These are phyloP conservation scores for Bombus confusus DNA, from an alignment of 1,140 invertebrate genomes.

Conservation along the genomic window DNA sequence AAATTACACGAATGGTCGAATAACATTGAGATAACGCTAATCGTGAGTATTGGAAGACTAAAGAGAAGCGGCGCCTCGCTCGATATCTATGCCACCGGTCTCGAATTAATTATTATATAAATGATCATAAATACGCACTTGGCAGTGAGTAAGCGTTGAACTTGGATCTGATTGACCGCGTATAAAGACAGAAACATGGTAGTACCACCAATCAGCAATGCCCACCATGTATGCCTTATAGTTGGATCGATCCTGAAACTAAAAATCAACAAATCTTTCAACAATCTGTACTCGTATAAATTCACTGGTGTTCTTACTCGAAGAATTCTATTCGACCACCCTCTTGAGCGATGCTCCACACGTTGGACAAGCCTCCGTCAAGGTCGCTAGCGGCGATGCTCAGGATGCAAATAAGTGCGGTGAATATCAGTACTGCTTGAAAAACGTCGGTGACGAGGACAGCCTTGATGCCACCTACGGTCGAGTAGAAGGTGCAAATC, in stretches of 20 bases:
- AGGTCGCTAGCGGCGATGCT: conserved; percentile 84
- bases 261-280: not conserved
- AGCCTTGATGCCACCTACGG: conserved; percentile 95
- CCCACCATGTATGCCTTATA: conserved; percentile 89
- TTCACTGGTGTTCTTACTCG: conserved; percentile 64
- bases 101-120: not conserved
- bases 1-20: no score
- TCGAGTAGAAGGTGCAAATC: conserved; percentile 95
- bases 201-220: conserved; percentile 87
- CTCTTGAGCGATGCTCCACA: conserved; percentile 86
- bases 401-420: conserved; percentile 80
- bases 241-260: conserved; percentile 85
- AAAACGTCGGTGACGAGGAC: conserved; percentile 94
- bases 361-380: conserved; percentile 85
- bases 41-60: no score
- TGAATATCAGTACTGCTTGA: conserved; percentile 90
- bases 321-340: conserved; percentile 77
- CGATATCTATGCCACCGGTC: not conserved
- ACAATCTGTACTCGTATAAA: no score
- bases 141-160: conserved; percentile 78
- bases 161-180: conserved; percentile 89
- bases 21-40: no score
- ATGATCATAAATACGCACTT: conserved; percentile 69
- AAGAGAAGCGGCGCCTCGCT: not conserved
- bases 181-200: conserved; percentile 90